Evolutionary conservation across 2,797 vertebrate genomes (phyloP).

Genomic region (Liasis olivaceus): DNA sequence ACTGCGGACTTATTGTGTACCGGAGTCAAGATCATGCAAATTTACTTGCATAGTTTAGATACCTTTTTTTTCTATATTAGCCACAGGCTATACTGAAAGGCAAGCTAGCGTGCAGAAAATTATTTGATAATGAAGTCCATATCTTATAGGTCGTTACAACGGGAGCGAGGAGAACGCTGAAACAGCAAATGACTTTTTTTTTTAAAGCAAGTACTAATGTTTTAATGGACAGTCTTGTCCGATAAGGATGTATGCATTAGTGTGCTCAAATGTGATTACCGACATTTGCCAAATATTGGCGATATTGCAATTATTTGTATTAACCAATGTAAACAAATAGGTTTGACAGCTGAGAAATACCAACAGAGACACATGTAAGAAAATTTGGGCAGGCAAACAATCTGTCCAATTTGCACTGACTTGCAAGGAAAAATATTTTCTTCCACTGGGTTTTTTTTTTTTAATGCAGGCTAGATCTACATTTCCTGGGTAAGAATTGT

Average conservation of each 20-base stretch:
- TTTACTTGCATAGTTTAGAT: not conserved
- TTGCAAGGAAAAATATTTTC: not conserved
- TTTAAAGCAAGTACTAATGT: not conserved
- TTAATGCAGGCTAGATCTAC: not conserved
- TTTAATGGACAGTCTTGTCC: too few species aligned
- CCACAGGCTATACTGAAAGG: not conserved
- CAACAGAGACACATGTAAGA: not conserved
- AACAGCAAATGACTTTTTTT: not conserved
- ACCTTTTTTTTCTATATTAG: not conserved
- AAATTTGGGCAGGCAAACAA: not conserved
- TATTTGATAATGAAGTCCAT: not conserved
- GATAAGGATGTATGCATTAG: not conserved
- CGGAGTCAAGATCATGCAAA: not conserved
- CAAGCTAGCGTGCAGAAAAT: not conserved
- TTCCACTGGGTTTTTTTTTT: not conserved
- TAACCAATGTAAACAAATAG: not conserved
- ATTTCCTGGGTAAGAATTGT: not conserved
- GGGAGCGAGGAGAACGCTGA: not conserved
- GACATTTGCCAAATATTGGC: not conserved
- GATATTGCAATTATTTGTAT: not conserved
- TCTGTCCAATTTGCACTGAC: not conserved
- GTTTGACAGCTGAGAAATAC: not conserved
- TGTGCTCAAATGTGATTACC: too few species aligned
- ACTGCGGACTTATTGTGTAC: not conserved
- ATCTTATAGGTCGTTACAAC: not conserved